Base-by-base conservation (phyloP, 2,797 vertebrate species). In the Anguilla marmorata region DNA sequence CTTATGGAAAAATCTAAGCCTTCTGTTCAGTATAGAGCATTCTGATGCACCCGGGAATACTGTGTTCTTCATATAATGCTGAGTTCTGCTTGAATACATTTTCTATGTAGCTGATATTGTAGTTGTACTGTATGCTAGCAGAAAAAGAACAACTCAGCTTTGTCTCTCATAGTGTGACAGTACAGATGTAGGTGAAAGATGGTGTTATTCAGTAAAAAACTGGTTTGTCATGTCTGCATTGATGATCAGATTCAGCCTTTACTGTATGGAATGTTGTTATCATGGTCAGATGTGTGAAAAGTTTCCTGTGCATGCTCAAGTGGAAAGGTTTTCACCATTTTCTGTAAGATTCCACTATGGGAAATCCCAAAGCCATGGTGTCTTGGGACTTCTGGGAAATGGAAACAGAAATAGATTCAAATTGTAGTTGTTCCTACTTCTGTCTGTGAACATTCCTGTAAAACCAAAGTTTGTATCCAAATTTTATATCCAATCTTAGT, bases 201-300 rank as follows among this genome's bases (percentile, higher is more conserved):
- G 52, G 52, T 50, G 5, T 37, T 30, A 30, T 33, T 33, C 50
- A 58, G 83, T 16, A 14, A 27, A 30, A 84, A 84, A 85, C 52
- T 60, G 84, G 84, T 85, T 33, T 56, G 52, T 56, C 11, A 56
- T 5, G n/a, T 30, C 83, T 33, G 50, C 6, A 16, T 45, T 4
- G 7, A 30, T 33, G 30, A 14, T 19, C 5, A 30, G 37, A 41
- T 41, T 41, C 37, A 60, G 52, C 56, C 9, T 33, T 85, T 60
- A 7, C 84, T 37, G 30, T 60, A 37, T 60, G 84, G 56, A 56
- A 58, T 85, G 84, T 85, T 85, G 84, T 52, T 84, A 24, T 85
- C 30, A 50, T 85, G 3, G 30, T 60, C 52, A 85, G 84, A 85
- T 85, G 54, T 21, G 54, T 19, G 84, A 16, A 4, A 14, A 1